These are phyloP conservation scores for Rhizomys pruinosus DNA, from an alignment of 2,113 vertebrate genomes.

Conservation along the genomic window DNA sequence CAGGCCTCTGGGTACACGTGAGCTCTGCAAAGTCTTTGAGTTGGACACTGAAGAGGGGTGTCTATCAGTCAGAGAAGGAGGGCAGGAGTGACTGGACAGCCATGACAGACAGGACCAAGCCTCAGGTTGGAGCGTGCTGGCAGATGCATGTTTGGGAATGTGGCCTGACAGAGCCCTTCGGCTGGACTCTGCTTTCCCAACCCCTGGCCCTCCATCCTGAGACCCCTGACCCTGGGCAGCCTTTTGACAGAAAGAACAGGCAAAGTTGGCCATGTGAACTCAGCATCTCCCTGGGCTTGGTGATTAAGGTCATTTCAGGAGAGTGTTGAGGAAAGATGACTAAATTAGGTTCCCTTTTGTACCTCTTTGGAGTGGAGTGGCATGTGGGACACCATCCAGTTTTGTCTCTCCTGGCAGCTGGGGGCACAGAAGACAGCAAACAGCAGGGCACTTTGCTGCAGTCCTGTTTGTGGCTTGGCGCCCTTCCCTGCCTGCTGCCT, in stretches of 20 bases:
- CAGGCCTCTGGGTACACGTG: not conserved
- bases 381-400: constrained; percentile 53
- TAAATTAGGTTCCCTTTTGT: constrained; percentile 51
- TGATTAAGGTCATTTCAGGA: constrained; percentile 57
- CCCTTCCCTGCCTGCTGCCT: constrained; percentile 23
- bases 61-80: not conserved
- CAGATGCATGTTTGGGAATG: not conserved
- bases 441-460: not conserved
- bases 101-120: accelerated
- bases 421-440: constrained; percentile 26
- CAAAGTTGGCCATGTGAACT: not conserved
- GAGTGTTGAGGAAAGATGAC: constrained; percentile 44
- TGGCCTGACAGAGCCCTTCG: not conserved
- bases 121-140: not conserved
- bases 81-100: not conserved
- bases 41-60: not conserved
- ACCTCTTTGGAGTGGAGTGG: constrained; percentile 21
- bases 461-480: not conserved
- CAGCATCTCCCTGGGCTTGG: not conserved
- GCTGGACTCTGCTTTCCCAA: not conserved
- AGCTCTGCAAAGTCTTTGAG: not conserved
- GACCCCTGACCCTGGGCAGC: not conserved
- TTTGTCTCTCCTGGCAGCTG: constrained; percentile 31
- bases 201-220: not conserved
- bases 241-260: not conserved